Conservation (phyloP, 2,888 invertebrate species). For the Pharmacophagus antenor region DNA sequence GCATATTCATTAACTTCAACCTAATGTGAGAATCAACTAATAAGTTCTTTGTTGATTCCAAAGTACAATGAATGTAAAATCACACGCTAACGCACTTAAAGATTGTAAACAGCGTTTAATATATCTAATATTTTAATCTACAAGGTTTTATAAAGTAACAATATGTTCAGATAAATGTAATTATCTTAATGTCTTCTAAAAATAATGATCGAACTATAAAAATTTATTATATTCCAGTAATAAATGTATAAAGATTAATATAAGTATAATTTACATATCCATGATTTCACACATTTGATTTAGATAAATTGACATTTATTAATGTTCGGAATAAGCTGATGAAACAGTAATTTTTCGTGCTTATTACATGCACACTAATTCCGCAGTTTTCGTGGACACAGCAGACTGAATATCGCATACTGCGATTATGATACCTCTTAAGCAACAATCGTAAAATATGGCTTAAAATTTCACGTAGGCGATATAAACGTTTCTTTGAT, state of each 20-base stretch:
- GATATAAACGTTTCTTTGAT: slow-evolving; percentile 1
- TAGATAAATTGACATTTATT: too few relatives aligned
- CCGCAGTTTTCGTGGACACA: slow-evolving; percentile 22
- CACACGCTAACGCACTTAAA: slow-evolving; percentile 17
- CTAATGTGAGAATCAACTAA: slow-evolving; percentile 12
- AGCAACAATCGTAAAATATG: slow-evolving; percentile 19
- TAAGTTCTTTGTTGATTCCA: slow-evolving; percentile 12
- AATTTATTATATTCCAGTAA: too few relatives aligned
- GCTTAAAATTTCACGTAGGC: slow-evolving; percentile 19
- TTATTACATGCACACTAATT: too few relatives aligned
- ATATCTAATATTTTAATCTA: slow-evolving; percentile 1
- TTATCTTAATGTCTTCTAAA: too few relatives aligned
- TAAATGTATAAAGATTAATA: too few relatives aligned
- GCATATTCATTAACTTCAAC: background rate
- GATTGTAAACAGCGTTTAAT: background rate
- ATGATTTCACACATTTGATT: too few relatives aligned
- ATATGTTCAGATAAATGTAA: too few relatives aligned
- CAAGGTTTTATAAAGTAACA: background rate
- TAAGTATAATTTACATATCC: too few relatives aligned
- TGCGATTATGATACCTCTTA: slow-evolving; percentile 21
- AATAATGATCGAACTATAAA: too few relatives aligned
- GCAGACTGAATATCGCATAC: slow-evolving; percentile 11
- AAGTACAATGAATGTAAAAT: background rate
- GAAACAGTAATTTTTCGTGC: too few relatives aligned
- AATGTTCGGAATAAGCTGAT: too few relatives aligned